These are phyloP conservation scores for Nasonia oneida DNA, from an alignment of 2,888 invertebrate species.

Conservation along the genomic window DNA sequence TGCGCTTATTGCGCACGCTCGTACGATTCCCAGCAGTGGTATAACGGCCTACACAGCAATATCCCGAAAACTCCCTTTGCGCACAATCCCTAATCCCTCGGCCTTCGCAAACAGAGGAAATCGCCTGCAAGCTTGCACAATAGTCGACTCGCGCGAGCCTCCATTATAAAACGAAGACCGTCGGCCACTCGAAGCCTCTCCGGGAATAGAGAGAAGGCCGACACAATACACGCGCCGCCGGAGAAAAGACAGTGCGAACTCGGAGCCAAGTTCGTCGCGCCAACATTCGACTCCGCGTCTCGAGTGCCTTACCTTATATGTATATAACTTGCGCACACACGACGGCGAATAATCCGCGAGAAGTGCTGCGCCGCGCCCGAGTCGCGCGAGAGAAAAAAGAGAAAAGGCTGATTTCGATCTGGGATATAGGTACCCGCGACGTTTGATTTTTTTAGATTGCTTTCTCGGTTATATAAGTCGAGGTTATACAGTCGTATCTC, in stretches of 20 bases:
- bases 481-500: background rate
- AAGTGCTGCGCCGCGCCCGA: slow-evolving; percentile 10
- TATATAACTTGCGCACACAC: background rate
- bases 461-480: too few species aligned
- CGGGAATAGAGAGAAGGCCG: background rate
- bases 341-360: background rate
- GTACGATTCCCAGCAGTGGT: background rate
- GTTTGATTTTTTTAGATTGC: background rate
- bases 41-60: slow-evolving; percentile 2
- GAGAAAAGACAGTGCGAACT: slow-evolving; percentile 18
- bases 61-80: background rate
- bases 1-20: background rate
- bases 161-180: slow-evolving; percentile 5
- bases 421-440: background rate
- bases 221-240: slow-evolving; percentile 9
- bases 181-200: slow-evolving; percentile 5
- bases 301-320: background rate
- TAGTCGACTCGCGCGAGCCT: background rate
- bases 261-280: slow-evolving; percentile 19
- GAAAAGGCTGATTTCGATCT: background rate
- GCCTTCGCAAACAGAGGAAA: slow-evolving; percentile 4
- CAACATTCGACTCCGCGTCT: slow-evolving; percentile 4
- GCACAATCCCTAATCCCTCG: background rate
- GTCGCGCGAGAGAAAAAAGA: background rate
- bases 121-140: slow-evolving; percentile 1